phyloP scores from a whole-genome alignment of 2,113 vertebrate species.

The Sylvicapra grimmia region DNA sequence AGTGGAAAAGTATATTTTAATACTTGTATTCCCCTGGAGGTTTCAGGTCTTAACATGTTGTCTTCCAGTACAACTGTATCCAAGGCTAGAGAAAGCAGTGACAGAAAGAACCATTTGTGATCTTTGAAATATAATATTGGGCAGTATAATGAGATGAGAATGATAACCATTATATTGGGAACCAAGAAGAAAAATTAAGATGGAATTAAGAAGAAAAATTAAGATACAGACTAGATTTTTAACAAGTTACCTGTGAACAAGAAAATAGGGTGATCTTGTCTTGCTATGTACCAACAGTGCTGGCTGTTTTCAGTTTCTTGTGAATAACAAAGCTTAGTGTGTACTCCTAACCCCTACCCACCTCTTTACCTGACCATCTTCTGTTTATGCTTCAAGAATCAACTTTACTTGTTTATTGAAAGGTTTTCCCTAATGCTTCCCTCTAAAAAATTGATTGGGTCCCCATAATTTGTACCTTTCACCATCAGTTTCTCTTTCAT shows the following conservation, averaged over 20 bases:
- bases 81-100: background rate
- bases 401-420: background rate
- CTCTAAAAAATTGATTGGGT: background rate
- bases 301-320: background rate
- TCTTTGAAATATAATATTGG: background rate
- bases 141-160: background rate
- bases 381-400: background rate
- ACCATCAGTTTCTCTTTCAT: background rate
- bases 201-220: background rate
- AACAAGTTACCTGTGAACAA: background rate
- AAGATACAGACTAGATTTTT: background rate
- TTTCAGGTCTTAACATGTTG: background rate
- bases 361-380: background rate
- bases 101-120: background rate
- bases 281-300: background rate
- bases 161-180: background rate
- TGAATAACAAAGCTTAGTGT: background rate
- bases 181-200: background rate
- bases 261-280: background rate
- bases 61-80: background rate
- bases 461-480: background rate
- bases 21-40: background rate
- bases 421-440: background rate
- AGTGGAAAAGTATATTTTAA: background rate
- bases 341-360: background rate